These are phyloP conservation scores for Edolisoma coerulescens DNA, from an alignment of 2,113 vertebrate genomes.

Conservation along the genomic window DNA sequence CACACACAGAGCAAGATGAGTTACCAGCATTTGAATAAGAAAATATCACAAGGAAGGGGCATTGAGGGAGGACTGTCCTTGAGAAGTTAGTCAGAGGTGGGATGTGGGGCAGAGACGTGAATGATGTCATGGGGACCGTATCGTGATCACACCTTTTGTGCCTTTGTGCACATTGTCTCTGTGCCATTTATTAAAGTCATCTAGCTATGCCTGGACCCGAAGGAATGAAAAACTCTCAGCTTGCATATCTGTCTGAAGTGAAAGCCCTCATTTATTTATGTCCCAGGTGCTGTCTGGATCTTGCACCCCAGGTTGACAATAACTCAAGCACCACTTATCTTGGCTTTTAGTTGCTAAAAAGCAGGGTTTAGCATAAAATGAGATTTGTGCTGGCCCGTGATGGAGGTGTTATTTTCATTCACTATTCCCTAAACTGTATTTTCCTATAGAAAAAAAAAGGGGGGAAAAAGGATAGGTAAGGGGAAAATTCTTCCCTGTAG, in stretches of 20 bases:
- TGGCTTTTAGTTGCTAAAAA: background rate
- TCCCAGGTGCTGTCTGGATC: background rate
- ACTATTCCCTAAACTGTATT: background rate
- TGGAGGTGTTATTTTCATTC: background rate
- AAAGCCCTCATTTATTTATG: background rate
- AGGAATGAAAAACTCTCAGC: background rate
- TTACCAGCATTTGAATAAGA: background rate
- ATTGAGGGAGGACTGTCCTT: background rate
- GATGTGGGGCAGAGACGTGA: background rate
- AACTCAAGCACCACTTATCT: background rate
- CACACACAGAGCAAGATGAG: accelerated
- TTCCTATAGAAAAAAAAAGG: background rate
- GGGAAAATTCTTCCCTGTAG: background rate
- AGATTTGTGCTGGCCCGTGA: background rate
- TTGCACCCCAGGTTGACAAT: background rate
- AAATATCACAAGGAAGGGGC: background rate
- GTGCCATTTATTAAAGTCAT: background rate
- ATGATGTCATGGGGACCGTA: background rate
- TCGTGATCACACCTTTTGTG: background rate
- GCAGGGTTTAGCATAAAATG: background rate
- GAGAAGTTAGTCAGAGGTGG: background rate
- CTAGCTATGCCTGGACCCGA: background rate
- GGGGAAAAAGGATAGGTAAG: background rate
- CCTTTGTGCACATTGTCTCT: background rate
- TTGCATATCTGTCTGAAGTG: background rate